Evolutionary conservation across 2,888 invertebrate genomes (phyloP).

Genomic region (Erynnis tages): DNA sequence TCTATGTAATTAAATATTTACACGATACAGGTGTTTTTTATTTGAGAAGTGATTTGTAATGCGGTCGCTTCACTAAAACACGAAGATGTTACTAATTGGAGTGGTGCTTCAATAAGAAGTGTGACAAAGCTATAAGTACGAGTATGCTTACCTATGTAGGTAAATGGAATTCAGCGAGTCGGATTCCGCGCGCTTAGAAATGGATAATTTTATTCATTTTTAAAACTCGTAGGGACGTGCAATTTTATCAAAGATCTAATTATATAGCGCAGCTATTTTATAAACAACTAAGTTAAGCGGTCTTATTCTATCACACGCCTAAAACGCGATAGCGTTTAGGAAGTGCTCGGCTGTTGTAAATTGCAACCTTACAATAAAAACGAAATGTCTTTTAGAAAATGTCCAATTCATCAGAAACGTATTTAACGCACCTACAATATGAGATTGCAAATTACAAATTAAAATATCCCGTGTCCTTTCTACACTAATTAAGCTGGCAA

Average conservation of each 20-base stretch:
- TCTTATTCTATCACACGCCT: background rate
- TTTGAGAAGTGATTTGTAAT: constrained; percentile 25
- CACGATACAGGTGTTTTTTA: constrained; percentile 6
- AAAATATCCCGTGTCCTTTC: background rate
- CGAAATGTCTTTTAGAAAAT: no score
- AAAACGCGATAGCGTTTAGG: no score
- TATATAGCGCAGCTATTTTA: no score
- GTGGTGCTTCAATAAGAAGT: constrained; percentile 25
- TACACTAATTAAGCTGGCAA: constrained; percentile 20
- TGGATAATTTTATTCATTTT: no score
- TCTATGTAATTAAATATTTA: background rate
- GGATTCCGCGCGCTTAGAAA: no score
- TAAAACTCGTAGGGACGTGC: no score
- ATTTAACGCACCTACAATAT: no score
- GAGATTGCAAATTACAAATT: background rate
- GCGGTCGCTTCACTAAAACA: constrained; percentile 22
- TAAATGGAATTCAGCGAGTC: background rate
- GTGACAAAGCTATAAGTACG: background rate
- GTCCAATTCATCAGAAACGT: no score
- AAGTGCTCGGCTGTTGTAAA: no score
- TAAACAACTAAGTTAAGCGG: background rate
- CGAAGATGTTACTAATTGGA: constrained; percentile 28
- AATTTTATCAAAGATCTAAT: no score
- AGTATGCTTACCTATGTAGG: background rate
- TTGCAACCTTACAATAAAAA: background rate